These are phyloP conservation scores for Automeris io DNA, from an alignment of 2,888 invertebrate species.

Conservation along the genomic window DNA sequence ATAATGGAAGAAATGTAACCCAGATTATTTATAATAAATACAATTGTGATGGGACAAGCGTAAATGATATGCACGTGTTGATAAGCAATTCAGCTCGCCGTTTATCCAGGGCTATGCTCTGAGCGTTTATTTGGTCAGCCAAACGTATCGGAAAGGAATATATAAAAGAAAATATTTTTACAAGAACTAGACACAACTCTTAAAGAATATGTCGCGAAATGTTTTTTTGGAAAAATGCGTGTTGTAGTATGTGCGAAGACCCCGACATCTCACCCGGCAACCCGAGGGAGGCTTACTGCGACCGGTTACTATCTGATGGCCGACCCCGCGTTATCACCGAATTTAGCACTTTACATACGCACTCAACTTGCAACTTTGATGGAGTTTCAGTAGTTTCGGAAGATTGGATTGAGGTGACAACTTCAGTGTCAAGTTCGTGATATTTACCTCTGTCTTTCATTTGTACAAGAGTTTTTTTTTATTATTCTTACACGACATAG, in stretches of 20 bases:
- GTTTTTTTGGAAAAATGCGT: slow-evolving; percentile 27
- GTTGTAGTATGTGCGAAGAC: slow-evolving; percentile 47
- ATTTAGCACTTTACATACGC: slow-evolving; percentile 14
- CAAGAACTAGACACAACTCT: slow-evolving; percentile 31
- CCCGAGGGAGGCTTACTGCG: slow-evolving; percentile 38
- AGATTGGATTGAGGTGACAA: background rate
- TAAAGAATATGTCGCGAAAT: slow-evolving; percentile 6
- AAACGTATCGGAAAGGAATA: too few species aligned
- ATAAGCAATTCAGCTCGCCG: too few species aligned
- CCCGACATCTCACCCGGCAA: slow-evolving; percentile 56
- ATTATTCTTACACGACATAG: background rate
- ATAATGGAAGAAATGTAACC: too few species aligned
- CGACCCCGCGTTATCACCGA: slow-evolving; percentile 18
- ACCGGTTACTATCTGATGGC: slow-evolving; percentile 51
- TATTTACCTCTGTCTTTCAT: background rate
- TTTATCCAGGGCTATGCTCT: too few species aligned
- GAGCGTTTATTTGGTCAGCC: too few species aligned
- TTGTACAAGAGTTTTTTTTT: background rate
- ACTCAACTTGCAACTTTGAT: slow-evolving; percentile 7
- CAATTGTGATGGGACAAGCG: too few species aligned
- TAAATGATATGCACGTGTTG: too few species aligned
- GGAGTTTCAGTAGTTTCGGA: background rate
- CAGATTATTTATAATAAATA: too few species aligned
- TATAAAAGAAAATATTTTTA: too few species aligned
- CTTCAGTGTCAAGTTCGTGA: background rate